Percentiles rank a stretch among this genome's conserved stretches.
Conservation (phyloP, 2,113 vertebrate genomes). For the Perca flavescens region DNA sequence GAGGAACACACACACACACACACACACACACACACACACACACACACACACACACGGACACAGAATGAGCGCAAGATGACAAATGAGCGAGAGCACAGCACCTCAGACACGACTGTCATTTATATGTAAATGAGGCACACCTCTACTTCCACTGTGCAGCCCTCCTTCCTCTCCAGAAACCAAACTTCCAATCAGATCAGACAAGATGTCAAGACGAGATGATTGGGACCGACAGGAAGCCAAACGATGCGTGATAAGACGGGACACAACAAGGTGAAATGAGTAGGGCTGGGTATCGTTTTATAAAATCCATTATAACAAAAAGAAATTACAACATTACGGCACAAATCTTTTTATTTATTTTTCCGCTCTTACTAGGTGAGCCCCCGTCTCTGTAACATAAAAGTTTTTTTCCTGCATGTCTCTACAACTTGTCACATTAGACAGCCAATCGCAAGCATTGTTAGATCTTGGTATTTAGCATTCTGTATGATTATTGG, state of each 20-base stretch:
- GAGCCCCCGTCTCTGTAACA: too few relatives aligned
- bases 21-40: background rate
- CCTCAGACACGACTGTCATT: slow-evolving; percentile 46
- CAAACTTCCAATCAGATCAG: slow-evolving; percentile 52
- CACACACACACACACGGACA: background rate
- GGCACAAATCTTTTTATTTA: too few relatives aligned
- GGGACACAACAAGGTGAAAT: slow-evolving; percentile 31
- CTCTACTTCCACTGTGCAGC: background rate
- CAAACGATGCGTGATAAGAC: slow-evolving; percentile 40
- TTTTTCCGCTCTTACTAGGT: too few relatives aligned
- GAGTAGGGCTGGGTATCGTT: background rate
- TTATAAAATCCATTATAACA: too few relatives aligned
- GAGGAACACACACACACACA: slow-evolving; percentile 7
- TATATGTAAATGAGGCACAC: slow-evolving; percentile 74
- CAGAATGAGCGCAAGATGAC: slow-evolving; percentile 36
- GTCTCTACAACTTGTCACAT: too few relatives aligned
- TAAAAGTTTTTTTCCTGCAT: too few relatives aligned
- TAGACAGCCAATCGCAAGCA: too few relatives aligned
- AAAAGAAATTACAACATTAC: too few relatives aligned
- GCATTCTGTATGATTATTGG: too few relatives aligned
- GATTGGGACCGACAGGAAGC: slow-evolving; percentile 41
- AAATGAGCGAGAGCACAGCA: slow-evolving; percentile 34
- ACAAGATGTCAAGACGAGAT: slow-evolving; percentile 43
- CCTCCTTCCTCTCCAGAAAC: slow-evolving; percentile 33
- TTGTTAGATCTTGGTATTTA: too few relatives aligned